Conservation (phyloP, 2,888 invertebrate species). For the Drosophila anomelani region DNA sequence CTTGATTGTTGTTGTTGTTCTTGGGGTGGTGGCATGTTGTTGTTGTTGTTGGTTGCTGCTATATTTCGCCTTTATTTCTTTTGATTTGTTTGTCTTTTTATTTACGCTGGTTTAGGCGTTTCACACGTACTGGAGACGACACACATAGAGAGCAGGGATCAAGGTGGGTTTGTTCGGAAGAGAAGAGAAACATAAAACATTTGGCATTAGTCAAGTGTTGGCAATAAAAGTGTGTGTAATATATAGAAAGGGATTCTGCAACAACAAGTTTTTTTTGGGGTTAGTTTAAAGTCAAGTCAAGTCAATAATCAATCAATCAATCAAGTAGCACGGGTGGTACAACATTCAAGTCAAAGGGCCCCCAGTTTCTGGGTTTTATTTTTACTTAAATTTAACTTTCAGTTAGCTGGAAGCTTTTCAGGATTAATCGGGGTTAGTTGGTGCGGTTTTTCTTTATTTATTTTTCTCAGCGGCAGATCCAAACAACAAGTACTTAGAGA, state of each 20-base stretch:
- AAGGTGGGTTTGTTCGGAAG: conserved; percentile 44
- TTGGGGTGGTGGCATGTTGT: conserved; percentile 41
- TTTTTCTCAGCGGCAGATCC: conserved; percentile 16
- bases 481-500: conserved; percentile 59
- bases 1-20: conserved; percentile 48
- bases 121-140: conserved; percentile 94
- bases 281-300: conserved; percentile 40
- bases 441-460: neutral
- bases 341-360: conserved; percentile 61
- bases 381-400: conserved; percentile 20
- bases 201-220: conserved; percentile 68
- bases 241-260: conserved; percentile 51
- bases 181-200: conserved; percentile 67
- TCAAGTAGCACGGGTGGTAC: conserved; percentile 30
- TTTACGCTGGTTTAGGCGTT: conserved; percentile 92
- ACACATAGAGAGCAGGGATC: conserved; percentile 43
- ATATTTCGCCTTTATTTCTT: conserved; percentile 29
- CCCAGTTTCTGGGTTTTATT: conserved; percentile 32
- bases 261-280: conserved; percentile 47
- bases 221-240: conserved; percentile 34
- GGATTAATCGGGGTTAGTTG: conserved; percentile 31
- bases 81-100: conserved; percentile 60
- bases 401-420: conserved; percentile 33
- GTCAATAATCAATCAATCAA: conserved; percentile 54
- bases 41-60: conserved; percentile 55